These are phyloP conservation scores for Orchesella flavescens DNA, from an alignment of 2,888 invertebrate species.

Conservation along the genomic window DNA sequence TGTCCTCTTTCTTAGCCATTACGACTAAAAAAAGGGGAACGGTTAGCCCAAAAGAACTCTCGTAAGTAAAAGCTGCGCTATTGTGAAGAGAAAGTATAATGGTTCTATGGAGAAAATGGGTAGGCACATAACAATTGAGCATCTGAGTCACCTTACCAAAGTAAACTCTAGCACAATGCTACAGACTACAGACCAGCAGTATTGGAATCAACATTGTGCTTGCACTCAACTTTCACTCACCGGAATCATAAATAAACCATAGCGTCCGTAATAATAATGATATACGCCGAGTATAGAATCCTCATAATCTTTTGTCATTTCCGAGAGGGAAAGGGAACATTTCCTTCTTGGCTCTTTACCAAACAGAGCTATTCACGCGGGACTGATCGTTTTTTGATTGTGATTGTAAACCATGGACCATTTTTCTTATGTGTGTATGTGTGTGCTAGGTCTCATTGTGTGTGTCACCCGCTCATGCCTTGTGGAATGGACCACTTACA, in stretches of 20 bases:
- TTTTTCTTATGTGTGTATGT: neutral
- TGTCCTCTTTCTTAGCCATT: too few species aligned
- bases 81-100: constrained; percentile 8
- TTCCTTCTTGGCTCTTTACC: neutral
- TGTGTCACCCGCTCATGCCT: neutral
- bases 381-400: constrained; percentile 31
- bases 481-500: constrained; percentile 4
- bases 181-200: too few species aligned
- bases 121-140: neutral
- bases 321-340: neutral
- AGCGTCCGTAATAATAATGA: constrained; percentile 1
- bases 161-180: too few species aligned
- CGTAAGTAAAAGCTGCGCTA: neutral
- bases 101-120: neutral
- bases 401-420: neutral
- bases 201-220: neutral
- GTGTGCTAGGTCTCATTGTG: constrained; percentile 3
- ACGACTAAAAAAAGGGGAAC: neutral
- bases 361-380: constrained; percentile 1
- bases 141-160: too few species aligned
- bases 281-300: neutral
- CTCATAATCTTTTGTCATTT: too few species aligned
- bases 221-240: neutral
- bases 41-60: neutral
- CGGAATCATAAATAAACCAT: neutral